These are phyloP conservation scores for Rhagologus leucostigma DNA, from an alignment of 2,113 vertebrate species.

Conservation along the genomic window DNA sequence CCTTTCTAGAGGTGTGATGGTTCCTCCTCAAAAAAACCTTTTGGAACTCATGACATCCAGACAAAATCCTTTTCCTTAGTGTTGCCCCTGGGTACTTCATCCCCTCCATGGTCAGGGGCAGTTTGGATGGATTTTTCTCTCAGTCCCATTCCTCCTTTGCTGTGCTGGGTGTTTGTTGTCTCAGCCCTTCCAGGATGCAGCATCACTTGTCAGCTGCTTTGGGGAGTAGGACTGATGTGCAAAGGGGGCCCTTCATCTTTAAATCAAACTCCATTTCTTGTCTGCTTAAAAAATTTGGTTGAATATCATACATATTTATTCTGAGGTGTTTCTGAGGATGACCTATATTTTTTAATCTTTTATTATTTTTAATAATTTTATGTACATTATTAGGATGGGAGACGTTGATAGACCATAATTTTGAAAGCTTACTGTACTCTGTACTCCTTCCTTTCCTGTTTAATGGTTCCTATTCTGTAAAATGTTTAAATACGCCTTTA, in stretches of 20 bases:
- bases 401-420: background rate
- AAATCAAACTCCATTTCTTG: background rate
- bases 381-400: background rate
- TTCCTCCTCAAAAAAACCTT: background rate
- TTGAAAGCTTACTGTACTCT: background rate
- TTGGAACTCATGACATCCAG: background rate
- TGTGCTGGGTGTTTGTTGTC: background rate
- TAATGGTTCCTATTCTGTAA: background rate
- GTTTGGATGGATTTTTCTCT: background rate
- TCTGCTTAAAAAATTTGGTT: background rate
- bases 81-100: background rate
- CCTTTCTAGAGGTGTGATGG: background rate
- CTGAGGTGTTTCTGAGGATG: background rate
- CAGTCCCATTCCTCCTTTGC: background rate
- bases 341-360: background rate
- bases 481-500: background rate
- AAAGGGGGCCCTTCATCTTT: background rate
- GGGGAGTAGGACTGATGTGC: background rate
- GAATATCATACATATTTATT: background rate
- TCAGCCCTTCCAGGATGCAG: background rate
- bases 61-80: background rate
- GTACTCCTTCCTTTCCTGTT: background rate
- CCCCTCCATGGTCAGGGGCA: fast-evolving
- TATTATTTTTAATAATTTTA: background rate
- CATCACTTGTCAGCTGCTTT: background rate